Evolutionary conservation across 2,113 vertebrate genomes (phyloP), one percentile per base, ranked within the genome.

Genomic region (Bombycilla garrulus): DNA sequence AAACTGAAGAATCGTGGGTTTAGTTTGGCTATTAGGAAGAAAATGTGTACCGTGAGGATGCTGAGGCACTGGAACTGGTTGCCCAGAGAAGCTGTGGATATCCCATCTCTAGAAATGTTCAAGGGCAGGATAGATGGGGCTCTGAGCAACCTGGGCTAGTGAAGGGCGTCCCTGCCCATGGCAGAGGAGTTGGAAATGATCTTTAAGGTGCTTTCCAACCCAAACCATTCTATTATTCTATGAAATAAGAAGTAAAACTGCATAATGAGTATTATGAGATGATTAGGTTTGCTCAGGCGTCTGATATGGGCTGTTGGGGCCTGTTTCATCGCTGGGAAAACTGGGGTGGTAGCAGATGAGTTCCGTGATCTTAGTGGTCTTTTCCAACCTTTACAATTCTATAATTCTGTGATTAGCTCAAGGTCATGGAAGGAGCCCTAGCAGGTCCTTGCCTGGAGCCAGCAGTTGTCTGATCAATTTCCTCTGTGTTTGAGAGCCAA

Each of bases 211-310:
- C 14, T 24, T 76, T 69, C 29, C 31, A 61, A 23, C 6, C 5
- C 4, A 31, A 62, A 23, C 12, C 25, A 12, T 76, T 54, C 29
- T 36, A 15, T 40, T 21, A 31, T 31, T 47, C 29, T 61, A 4
- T 67, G 17, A 83, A 86, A 56, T 25, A 23, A 0, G 48, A 79
- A 61, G 6, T 47, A 22, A 12, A 56, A 28, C 11, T 84, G 23
- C 38, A 45, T 26, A 51, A 29, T 0, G 1, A 53, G 10, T 83
- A 8, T 66, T 47, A 15, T 0, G 3, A 54, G 33, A 9, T 1
- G 0, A 15, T 35, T 23, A 33, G 33, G 9, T 65, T 65, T 84
- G 13, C 44, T 42, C 6, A 6, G 47, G 31, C 70, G 28, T 58
- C 42, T 33, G 61, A 28, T 22, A 36, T 7, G 24, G 40, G 21